These are phyloP conservation scores for Drosophila pruinosa DNA, from an alignment of 1,140 invertebrate species.

Conservation along the genomic window DNA sequence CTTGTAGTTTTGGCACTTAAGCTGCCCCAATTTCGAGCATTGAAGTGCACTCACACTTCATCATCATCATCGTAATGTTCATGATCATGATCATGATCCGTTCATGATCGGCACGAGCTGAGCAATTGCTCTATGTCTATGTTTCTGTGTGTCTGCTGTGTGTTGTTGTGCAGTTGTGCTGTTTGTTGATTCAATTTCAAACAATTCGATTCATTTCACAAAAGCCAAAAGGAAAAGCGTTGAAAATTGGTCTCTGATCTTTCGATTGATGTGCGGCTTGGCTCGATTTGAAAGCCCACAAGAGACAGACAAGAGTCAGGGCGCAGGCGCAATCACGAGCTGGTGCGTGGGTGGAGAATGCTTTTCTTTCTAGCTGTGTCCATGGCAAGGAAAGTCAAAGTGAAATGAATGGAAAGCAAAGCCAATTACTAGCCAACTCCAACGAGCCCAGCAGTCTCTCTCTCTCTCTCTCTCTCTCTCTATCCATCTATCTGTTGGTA, in stretches of 20 bases:
- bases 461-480: conserved; percentile 8
- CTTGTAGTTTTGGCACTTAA: conserved; percentile 61
- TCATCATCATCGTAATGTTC: conserved; percentile 38
- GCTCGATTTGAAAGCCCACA: conserved; percentile 48
- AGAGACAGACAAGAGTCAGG: conserved; percentile 1
- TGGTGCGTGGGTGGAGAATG: conserved; percentile 60
- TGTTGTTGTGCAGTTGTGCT: neutral
- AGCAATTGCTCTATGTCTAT: conserved; percentile 20
- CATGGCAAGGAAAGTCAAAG: conserved; percentile 70
- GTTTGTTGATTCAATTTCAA: conserved; percentile 55
- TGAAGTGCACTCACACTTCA: conserved; percentile 63
- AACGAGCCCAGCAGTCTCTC: conserved; percentile 31
- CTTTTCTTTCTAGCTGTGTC: conserved; percentile 21
- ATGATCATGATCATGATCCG: conserved; percentile 58
- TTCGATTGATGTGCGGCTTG: conserved; percentile 25
- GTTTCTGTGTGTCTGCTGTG: neutral
- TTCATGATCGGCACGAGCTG: conserved; percentile 46
- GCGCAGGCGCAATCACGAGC: conserved; percentile 26
- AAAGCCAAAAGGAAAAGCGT: conserved; percentile 75
- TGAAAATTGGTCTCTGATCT: conserved; percentile 67
- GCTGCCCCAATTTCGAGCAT: conserved; percentile 63
- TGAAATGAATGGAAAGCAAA: conserved; percentile 76
- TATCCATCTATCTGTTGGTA: too few relatives aligned
- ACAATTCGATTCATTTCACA: conserved; percentile 63
- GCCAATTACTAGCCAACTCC: conserved; percentile 55